Base-by-base conservation (phyloP, 2,113 vertebrate species). In the Pelvicachromis taeniatus region DNA sequence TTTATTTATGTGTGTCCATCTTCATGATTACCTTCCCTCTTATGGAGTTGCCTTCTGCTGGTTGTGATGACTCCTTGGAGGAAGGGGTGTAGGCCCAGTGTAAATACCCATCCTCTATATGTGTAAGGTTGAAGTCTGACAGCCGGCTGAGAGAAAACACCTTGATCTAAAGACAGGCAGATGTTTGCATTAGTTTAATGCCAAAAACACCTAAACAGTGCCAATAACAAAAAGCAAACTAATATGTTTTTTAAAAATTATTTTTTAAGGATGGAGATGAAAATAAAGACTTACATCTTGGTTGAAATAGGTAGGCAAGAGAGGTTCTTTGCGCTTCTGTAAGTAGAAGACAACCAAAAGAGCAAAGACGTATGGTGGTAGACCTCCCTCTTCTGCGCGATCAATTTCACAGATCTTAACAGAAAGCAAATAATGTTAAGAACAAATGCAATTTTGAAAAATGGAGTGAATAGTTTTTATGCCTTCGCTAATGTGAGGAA, bases 331-430 rank as follows among this genome's bases (percentile, higher is more conserved):
- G 89, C 97, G 97, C 87, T 99, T 97, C 85, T 99, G 98, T 56
- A 99, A 96, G 91, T 98, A 99, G 95, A 96, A 99, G 93, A 99
- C 94, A 50, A 97, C 96, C 97, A 99, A 97, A 53, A 99, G 95
- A 75, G 97, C 95, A 21, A 97, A 96, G 53, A 97, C 96, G 0
- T 99, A 97, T 0, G 97, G 96, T 2, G 98, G 96, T 85, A 99
- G 94, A 9, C 98, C 97, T 54, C 98, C 98, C 93, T 99, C 98
- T 78, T 99, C 98, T 19, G 97, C 95, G 77, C 7, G 95, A 92
- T 99, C 98, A 73, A 97, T 89, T 82, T 95, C 95, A 91, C 97
- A 98, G 83, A 99, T 95, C 98, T 99, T 89, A 17, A 35, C 81
- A 70, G 16, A 78, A 26, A 17, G 3, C 40, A 79, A 4, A 63